Evolutionary conservation across 2,888 invertebrate species (phyloP).

Genomic region (Cephus rjabovi): DNA sequence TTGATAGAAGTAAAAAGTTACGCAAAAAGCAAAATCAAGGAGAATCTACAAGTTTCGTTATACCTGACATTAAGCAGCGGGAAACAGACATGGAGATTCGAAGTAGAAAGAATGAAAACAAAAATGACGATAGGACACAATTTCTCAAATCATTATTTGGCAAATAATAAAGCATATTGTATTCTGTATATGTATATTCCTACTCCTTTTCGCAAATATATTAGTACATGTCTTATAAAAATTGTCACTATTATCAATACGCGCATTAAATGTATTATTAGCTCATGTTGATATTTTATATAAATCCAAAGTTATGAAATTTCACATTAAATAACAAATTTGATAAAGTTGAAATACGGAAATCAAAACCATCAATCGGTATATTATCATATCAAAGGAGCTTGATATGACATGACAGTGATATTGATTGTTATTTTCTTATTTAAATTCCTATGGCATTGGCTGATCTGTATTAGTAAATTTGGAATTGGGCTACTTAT

Average conservation of each 20-base stretch:
- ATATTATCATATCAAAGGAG: background rate
- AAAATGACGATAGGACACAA: conserved; percentile 44
- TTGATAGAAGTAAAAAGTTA: conserved; percentile 81
- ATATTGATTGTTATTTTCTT: background rate
- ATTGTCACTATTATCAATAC: background rate
- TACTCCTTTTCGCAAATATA: background rate
- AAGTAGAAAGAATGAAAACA: conserved; percentile 38
- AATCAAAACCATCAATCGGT: background rate
- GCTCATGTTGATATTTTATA: background rate
- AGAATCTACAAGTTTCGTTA: conserved; percentile 35
- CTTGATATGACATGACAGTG: background rate
- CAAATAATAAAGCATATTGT: conserved; percentile 22
- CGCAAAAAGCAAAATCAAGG: conserved; percentile 67
- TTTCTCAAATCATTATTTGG: conserved; percentile 56
- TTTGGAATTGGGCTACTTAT: background rate
- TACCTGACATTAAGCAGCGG: conserved; percentile 54
- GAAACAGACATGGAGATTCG: conserved; percentile 60
- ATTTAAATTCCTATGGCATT: background rate
- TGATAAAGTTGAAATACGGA: background rate
- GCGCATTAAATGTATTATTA: background rate
- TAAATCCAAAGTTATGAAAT: background rate
- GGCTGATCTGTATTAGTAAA: background rate
- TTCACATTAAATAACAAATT: background rate
- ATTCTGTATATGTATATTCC: background rate
- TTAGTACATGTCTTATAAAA: background rate